Base-by-base conservation (phyloP, 2,888 invertebrate species). In the Trachelus stipa region DNA sequence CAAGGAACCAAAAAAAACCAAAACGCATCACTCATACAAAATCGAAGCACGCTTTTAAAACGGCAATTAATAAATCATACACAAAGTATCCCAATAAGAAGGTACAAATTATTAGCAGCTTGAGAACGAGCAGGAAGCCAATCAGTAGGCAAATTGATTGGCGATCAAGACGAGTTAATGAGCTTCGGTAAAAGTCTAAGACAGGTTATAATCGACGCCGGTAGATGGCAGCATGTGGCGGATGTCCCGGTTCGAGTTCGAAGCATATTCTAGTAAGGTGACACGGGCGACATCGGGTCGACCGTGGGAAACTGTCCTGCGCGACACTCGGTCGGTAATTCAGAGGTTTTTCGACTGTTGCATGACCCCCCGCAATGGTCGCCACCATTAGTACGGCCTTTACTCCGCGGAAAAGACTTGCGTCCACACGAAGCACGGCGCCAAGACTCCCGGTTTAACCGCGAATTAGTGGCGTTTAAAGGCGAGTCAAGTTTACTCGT, bases 201-300 rank as follows among this genome's bases (percentile, higher is more conserved):
- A 71, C 71, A 33, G 31, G 71, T 71, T 71, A 33, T 33, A 31
- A 33, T 33, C 31, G 12, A 31, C 15, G 71, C 33, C 71, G 75
- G 73, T 75, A 88, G 91, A 84, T 88, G 90, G 88, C 90, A 90
- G 90, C 91, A 90, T 79, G 86, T 87, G 87, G 87, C 84, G 90
- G 91, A 86, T 87, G 71, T 71, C 71, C 56, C 56, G 56, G 56
- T 1, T 56, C 23, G 23, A 56, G 56, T 56, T 23, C 56, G 56
- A 56, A 23, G 56, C 56, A 23, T 9, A 56, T 56, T 56, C 56
- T 23, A 56, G 56, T 23, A 35, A 73, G 79, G 68, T 85, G 83
- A 85, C 82, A 83, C 79, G 73, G 78, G 83, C 85, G 81, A 86
- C 83, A 73, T 76, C 75, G 76, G 73, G 77, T 34, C 71, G 71